phyloP scores from a whole-genome alignment of 2,888 invertebrate species.

The Himalopsyche kuldschensis region DNA sequence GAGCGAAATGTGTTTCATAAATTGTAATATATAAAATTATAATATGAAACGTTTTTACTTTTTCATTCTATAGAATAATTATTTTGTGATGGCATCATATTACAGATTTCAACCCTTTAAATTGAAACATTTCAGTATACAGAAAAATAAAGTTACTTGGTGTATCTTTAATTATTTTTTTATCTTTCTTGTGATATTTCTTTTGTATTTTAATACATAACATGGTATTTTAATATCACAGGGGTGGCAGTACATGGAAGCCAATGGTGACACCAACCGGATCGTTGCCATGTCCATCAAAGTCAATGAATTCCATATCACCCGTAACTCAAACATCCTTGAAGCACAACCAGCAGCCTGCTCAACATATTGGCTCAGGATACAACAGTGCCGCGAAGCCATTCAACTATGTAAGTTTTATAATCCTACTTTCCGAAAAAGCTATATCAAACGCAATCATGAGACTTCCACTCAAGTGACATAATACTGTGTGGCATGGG shows the following conservation, averaged over 20 bases:
- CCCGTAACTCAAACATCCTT: constrained; percentile 87
- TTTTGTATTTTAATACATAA: neutral
- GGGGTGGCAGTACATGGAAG: constrained; percentile 89
- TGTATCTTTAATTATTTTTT: no score
- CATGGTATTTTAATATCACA: constrained; percentile 48
- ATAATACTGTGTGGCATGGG: neutral
- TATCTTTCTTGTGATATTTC: no score
- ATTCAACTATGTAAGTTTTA: constrained; percentile 62
- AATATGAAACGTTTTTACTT: no score
- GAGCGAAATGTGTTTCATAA: no score
- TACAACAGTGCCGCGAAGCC: constrained; percentile 89
- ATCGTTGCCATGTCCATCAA: constrained; percentile 65
- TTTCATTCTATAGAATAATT: no score
- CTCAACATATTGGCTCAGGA: constrained; percentile 77
- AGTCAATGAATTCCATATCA: constrained; percentile 59
- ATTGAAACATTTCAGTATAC: no score
- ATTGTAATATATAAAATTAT: no score
- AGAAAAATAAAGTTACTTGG: no score
- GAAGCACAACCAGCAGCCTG: constrained; percentile 71
- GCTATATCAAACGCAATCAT: neutral
- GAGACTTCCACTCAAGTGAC: neutral
- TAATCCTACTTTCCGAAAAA: neutral
- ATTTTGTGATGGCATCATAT: no score
- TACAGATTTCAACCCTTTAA: no score
- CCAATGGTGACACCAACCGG: constrained; percentile 86